Evolutionary conservation across 2,888 invertebrate species (phyloP).

Genomic region (Halocaridina rubra): DNA sequence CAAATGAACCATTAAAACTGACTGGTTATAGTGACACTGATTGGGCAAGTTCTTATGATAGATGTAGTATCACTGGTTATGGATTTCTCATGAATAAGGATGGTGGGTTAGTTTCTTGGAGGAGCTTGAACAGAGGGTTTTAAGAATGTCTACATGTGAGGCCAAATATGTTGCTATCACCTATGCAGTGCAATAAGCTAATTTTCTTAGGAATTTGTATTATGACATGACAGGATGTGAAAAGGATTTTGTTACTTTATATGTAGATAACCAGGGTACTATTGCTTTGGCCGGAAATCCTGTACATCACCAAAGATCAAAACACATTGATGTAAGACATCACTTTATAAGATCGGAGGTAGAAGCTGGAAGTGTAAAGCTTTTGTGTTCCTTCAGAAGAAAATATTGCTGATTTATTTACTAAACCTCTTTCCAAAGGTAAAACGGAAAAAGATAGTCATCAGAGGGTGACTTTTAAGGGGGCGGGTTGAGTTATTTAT

Average conservation of each 20-base stretch:
- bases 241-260: too few species aligned
- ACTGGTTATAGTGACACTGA: conserved; percentile 8
- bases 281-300: neutral
- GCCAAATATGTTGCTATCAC: neutral
- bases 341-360: neutral
- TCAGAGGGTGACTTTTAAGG: too few species aligned
- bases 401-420: neutral
- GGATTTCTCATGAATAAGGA: neutral
- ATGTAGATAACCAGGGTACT: too few species aligned
- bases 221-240: neutral
- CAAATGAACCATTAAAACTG: neutral
- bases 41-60: neutral
- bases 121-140: neutral
- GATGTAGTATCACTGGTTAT: neutral
- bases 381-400: neutral
- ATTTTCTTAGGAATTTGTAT: neutral
- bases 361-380: neutral
- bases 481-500: too few species aligned
- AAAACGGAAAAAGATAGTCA: too few species aligned
- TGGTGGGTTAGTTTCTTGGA: too few species aligned
- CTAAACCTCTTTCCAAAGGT: neutral
- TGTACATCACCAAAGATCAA: neutral
- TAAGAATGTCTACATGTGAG: neutral
- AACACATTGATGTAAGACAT: neutral
- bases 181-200: neutral